Evolutionary conservation across 2,113 vertebrate genomes (phyloP).

Genomic region (Hyaena hyaena): DNA sequence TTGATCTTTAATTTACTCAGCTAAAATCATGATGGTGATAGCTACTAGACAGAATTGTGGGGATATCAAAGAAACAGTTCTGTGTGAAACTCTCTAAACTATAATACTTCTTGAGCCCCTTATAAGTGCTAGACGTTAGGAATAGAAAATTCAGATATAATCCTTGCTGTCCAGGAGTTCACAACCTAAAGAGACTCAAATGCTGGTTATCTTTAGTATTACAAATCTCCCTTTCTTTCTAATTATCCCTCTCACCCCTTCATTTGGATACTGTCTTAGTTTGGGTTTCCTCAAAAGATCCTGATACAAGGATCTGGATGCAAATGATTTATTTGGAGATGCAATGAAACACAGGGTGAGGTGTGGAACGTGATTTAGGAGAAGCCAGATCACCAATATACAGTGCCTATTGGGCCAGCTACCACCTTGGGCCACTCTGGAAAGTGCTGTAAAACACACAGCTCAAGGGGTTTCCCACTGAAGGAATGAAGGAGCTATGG

Average conservation of each 20-base stretch:
- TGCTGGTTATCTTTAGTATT: not conserved
- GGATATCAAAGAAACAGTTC: not conserved
- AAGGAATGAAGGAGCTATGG: rapidly evolving
- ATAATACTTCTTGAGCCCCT: not conserved
- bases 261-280: not conserved
- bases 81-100: not conserved
- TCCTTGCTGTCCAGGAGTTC: not conserved
- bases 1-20: not conserved
- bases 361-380: not conserved
- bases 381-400: not conserved
- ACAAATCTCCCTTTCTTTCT: not conserved
- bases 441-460: not conserved
- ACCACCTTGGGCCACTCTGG: not conserved
- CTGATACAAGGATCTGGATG: not conserved
- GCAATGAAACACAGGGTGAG: not conserved
- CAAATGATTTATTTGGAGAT: not conserved
- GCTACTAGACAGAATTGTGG: not conserved
- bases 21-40: not conserved
- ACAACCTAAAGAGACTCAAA: not conserved
- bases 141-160: not conserved
- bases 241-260: not conserved
- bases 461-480: not conserved
- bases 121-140: not conserved
- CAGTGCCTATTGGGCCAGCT: not conserved
- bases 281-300: not conserved